Evolutionary conservation across 2,113 vertebrate species (phyloP).

Genomic region (Ammodytes marinus): DNA sequence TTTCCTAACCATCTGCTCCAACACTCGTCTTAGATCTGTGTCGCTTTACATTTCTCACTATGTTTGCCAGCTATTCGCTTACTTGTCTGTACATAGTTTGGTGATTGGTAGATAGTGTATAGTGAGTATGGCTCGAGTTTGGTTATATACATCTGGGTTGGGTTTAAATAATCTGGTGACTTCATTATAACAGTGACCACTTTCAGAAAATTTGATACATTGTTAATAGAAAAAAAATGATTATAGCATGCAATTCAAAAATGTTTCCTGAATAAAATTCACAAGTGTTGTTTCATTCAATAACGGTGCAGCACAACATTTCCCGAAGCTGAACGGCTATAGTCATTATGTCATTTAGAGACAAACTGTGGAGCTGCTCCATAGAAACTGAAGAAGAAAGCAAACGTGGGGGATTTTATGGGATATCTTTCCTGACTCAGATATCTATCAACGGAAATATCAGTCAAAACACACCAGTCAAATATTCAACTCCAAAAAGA

Average conservation of each 20-base stretch:
- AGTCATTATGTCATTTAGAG: constrained; percentile 11
- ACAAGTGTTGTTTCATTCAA: background rate
- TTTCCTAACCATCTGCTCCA: background rate
- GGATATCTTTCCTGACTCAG: constrained; percentile 6
- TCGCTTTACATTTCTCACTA: background rate
- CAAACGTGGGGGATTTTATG: background rate
- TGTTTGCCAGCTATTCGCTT: background rate
- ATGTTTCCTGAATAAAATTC: background rate
- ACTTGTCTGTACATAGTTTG: background rate
- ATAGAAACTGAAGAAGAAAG: background rate
- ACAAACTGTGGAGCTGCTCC: constrained; percentile 3
- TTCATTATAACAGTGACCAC: no score
- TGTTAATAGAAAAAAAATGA: background rate
- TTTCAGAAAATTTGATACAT: no score
- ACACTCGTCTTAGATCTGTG: background rate
- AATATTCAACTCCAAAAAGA: background rate
- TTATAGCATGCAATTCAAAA: background rate
- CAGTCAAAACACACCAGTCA: background rate
- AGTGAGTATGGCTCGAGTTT: background rate
- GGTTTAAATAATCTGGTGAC: no score
- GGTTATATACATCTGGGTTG: no score
- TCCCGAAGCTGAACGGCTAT: background rate
- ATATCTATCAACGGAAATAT: constrained; percentile 11
- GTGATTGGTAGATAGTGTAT: background rate
- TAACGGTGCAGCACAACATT: background rate